Evolutionary conservation across 2,888 invertebrate species (phyloP).

Genomic region (Stenurella melanura): DNA sequence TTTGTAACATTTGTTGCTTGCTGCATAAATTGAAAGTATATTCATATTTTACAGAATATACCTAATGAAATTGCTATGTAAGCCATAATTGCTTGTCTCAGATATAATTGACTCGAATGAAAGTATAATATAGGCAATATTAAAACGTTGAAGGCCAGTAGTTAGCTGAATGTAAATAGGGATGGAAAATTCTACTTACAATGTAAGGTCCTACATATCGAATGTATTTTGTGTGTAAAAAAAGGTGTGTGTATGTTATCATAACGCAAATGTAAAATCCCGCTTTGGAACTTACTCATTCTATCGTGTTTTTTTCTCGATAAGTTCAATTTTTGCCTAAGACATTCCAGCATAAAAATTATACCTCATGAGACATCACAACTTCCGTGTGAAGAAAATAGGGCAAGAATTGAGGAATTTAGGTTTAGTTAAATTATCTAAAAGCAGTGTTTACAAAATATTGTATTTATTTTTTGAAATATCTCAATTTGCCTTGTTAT

Average conservation of each 20-base stretch:
- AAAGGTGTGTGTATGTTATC: neutral
- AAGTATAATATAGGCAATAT: neutral
- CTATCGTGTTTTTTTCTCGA: neutral
- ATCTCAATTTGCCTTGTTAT: conserved; percentile 3
- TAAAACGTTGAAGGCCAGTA: neutral
- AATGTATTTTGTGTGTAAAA: neutral
- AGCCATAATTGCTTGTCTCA: no score
- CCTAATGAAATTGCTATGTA: no score
- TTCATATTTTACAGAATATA: no score
- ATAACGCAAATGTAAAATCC: neutral
- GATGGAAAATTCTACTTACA: neutral
- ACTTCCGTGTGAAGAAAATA: neutral
- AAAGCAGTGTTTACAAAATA: neutral
- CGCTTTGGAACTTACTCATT: neutral
- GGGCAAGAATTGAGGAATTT: conserved; percentile 1
- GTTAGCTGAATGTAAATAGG: neutral
- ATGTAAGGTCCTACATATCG: neutral
- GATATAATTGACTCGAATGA: no score
- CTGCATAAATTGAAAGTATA: no score
- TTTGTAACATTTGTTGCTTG: no score
- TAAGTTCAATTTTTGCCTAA: conserved; percentile 11
- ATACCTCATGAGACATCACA: conserved; percentile 35
- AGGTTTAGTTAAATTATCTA: neutral
- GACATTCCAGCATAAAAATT: conserved; percentile 24
- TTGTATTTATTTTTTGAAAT: conserved; percentile 8